These are phyloP conservation scores for Colius striatus DNA, from an alignment of 2,113 vertebrate genomes.

Conservation along the genomic window DNA sequence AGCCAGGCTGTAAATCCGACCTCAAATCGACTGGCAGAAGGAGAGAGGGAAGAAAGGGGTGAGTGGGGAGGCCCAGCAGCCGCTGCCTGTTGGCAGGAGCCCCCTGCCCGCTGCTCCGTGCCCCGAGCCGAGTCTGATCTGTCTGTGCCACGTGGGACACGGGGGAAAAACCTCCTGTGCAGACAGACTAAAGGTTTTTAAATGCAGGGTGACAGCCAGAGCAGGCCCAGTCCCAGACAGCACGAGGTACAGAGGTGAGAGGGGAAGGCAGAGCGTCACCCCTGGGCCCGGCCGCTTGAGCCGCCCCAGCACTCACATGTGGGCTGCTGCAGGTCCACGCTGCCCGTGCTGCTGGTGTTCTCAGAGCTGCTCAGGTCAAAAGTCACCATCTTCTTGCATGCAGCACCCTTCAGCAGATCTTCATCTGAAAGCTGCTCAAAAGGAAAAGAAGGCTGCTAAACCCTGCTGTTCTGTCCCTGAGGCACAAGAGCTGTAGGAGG, in stretches of 20 bases:
- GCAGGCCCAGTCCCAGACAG: too few relatives aligned
- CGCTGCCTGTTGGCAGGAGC: neutral
- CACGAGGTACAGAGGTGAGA: neutral
- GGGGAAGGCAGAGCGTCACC: neutral
- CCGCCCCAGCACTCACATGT: slow-evolving; percentile 41
- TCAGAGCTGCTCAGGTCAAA: slow-evolving; percentile 88
- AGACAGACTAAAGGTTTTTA: too few relatives aligned
- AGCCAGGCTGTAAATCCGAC: neutral
- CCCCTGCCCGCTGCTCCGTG: neutral
- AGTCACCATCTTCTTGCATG: slow-evolving; percentile 82
- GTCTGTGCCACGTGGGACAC: neutral
- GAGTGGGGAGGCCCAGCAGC: neutral
- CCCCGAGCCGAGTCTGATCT: too few relatives aligned
- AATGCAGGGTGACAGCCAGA: too few relatives aligned
- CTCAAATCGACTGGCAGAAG: neutral
- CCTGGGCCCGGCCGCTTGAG: neutral
- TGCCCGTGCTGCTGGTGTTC: slow-evolving; percentile 78
- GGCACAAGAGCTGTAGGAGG: neutral
- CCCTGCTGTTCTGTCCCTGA: neutral
- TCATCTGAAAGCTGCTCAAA: slow-evolving; percentile 81
- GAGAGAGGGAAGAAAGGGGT: neutral
- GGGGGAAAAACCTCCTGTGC: neutral
- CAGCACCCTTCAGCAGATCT: slow-evolving; percentile 64
- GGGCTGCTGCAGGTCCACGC: neutral
- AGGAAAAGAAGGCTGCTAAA: neutral